Evolutionary conservation across 2,113 vertebrate genomes (phyloP), one percentile per base, ranked within the genome.

Genomic region (Leiothrix lutea): DNA sequence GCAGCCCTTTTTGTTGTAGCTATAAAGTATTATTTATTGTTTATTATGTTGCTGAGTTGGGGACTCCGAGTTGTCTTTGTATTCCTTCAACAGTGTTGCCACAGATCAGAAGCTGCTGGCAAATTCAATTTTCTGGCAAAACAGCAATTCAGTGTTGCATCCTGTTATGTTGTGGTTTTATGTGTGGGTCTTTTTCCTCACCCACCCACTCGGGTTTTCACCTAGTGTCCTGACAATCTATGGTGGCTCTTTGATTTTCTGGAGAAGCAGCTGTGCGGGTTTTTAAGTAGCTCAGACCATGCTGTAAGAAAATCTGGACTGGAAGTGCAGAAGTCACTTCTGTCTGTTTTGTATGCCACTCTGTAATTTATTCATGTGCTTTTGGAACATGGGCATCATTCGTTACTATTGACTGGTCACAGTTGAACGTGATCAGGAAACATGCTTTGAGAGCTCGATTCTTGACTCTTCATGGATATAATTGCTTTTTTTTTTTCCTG

Each of bases 141-240:
- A 89, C 12, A 50, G 20, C 8, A 28, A 8, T 78, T 62, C 45
- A 12, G 2, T 70, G 10, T 42, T 84, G 11, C 23, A 38, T 38
- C 5, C 14, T 61, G 31, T 66, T 72, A 12, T 2, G 4, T 71
- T 31, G 2, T 65, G 5, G 5, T 87, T 77, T 60, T 3, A 44
- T 42, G 8, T 2, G 14, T 82, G 12, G 8, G 2, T 1, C 25
- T 62, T 53, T 69, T 40, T 6, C 14, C 29, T 86, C 40, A 38
- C 11, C 14, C 23, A n/a, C 29, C 7, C 15, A 61, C 19, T 16
- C 36, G 2, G 3, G 29, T 64, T 75, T 86, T 64, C 16, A 40
- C 22, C 13, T 45, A 11, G 1, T 60, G 19, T 70, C 18, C 44
- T 3, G 3, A 15, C 33, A 40, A 5, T 61, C 9, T 80, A 0